A percentile compares a stretch with the other conserved stretches of the same genome.
phyloP scores from a whole-genome alignment of 1,140 invertebrate species.

The Rhopalosiphum maidis region DNA sequence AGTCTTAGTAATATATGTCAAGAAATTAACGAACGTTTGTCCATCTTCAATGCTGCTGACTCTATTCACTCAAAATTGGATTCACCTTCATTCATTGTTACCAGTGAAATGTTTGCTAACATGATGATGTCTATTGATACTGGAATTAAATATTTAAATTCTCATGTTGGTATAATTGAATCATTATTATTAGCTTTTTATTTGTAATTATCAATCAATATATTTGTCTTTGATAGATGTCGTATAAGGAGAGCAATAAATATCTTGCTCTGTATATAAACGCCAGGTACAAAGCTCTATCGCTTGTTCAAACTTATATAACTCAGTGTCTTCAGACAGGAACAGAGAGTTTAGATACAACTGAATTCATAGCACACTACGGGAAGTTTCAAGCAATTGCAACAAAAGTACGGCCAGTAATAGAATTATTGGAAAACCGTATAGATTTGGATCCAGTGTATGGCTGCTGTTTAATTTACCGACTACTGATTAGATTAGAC shows the following conservation, averaged over 20 bases:
- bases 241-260: constrained; percentile 49
- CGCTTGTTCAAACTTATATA: constrained; percentile 40
- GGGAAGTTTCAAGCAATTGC: constrained; percentile 92
- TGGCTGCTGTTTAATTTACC: constrained; percentile 62
- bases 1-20: constrained; percentile 36
- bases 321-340: constrained; percentile 47
- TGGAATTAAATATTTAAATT: constrained; percentile 43
- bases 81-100: constrained; percentile 49
- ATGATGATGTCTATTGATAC: constrained; percentile 47
- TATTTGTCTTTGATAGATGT: constrained; percentile 19
- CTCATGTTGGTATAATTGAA: constrained; percentile 37
- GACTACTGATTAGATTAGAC: constrained; percentile 38
- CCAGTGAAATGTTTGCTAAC: constrained; percentile 51
- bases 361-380: constrained; percentile 66
- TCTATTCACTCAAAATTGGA: constrained; percentile 42
- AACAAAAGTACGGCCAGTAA: constrained; percentile 80
- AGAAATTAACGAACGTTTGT: constrained; percentile 48
- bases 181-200: not conserved
- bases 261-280: constrained; percentile 51
- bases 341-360: constrained; percentile 59
- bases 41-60: constrained; percentile 49
- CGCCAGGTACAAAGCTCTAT: constrained; percentile 46
- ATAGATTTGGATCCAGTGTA: constrained; percentile 74
- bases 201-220: not conserved
- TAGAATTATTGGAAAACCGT: constrained; percentile 81